A percentile compares a stretch with the other conserved stretches of the same genome.
These are phyloP conservation scores for Furcifer pardalis DNA, from an alignment of 2,797 vertebrate genomes.

Conservation along the genomic window DNA sequence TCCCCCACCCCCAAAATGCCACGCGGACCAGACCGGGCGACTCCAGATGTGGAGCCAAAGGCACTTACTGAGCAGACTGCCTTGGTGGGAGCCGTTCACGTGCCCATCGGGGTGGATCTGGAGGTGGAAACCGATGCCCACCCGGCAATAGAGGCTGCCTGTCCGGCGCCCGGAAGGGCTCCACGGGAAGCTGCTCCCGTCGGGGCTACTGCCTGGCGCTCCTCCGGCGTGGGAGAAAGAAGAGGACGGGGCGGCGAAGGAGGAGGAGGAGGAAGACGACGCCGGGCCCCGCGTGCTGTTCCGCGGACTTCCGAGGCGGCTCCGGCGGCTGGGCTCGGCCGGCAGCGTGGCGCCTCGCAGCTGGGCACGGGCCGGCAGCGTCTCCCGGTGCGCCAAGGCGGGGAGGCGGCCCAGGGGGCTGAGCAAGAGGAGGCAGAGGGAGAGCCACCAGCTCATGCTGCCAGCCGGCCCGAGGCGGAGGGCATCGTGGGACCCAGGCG, in stretches of 20 bases:
- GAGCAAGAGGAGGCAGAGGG: conserved; percentile 74
- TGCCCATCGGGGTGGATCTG: conserved; percentile 95
- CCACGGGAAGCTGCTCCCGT: conserved; percentile 75
- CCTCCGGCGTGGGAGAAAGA: conserved; percentile 48
- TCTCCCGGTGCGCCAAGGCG: conserved; percentile 49
- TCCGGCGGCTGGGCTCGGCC: conserved; percentile 1
- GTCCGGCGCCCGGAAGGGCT: conserved; percentile 89
- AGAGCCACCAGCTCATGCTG: conserved; percentile 88
- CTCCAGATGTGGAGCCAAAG: neutral
- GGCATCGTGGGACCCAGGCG: conserved; percentile 35
- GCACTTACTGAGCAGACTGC: conserved; percentile 88
- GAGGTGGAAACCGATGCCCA: conserved; percentile 96
- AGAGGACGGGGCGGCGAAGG: conserved; percentile 46
- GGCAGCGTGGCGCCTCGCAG: conserved; percentile 21
- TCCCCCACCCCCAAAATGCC: neutral
- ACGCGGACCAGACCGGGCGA: no score
- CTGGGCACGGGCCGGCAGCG: conserved; percentile 60
- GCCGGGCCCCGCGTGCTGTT: conserved; percentile 26
- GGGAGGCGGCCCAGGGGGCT: conserved; percentile 77
- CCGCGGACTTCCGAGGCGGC: conserved; percentile 8
- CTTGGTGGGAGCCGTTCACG: conserved; percentile 95
- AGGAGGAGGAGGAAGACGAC: conserved; percentile 49
- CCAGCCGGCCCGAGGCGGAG: conserved; percentile 67
- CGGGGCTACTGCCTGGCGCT: conserved; percentile 57
- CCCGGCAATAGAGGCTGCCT: conserved; percentile 92